Evolutionary conservation across 2,113 vertebrate species (phyloP).

Genomic region (Scolopax mira): DNA sequence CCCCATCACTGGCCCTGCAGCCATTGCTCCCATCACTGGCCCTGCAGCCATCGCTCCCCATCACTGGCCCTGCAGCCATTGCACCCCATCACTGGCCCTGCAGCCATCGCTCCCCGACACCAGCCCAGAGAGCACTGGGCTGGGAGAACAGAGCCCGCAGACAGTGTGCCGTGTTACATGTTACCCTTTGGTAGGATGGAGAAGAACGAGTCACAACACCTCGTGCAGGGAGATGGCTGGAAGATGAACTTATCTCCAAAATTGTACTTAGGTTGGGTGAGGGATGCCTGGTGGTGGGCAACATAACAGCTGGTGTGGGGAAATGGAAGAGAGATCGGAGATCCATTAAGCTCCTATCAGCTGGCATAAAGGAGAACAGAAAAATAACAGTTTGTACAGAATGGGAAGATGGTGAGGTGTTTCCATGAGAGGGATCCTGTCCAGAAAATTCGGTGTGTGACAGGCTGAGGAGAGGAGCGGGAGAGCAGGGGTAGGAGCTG

Average conservation of each 20-base stretch:
- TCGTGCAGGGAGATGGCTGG: background rate
- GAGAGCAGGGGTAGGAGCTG: background rate
- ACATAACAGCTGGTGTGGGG: background rate
- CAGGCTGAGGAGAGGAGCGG: background rate
- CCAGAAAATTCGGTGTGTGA: background rate
- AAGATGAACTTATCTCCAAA: background rate
- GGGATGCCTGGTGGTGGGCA: background rate
- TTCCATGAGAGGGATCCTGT: background rate
- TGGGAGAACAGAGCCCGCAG: background rate
- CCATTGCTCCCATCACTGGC: no score
- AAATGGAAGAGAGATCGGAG: background rate
- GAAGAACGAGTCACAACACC: background rate
- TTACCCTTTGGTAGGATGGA: background rate
- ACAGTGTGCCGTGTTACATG: fast-evolving
- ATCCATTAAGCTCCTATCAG: background rate
- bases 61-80: background rate
- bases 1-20: no score
- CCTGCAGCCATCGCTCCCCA: no score
- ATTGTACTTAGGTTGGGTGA: background rate
- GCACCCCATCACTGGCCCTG: no score
- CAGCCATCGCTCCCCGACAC: no score
- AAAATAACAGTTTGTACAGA: background rate
- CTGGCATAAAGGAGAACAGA: background rate
- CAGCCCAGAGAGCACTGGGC: background rate
- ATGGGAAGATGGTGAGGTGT: background rate